Evolutionary conservation across 1,140 invertebrate species (phyloP).

Genomic region (Halictus rubicundus): DNA sequence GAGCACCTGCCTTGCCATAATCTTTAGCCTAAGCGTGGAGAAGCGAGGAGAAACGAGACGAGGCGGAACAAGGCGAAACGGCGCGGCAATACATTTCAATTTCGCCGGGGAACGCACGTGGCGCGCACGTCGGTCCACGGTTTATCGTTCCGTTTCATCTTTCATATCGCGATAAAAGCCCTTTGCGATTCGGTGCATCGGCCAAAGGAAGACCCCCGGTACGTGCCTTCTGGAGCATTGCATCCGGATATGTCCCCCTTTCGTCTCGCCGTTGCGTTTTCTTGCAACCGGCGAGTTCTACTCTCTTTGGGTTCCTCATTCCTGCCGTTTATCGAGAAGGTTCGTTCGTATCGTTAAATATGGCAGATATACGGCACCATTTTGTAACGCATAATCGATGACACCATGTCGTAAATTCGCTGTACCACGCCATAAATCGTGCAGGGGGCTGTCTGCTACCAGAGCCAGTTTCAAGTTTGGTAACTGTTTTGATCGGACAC

Average conservation of each 20-base stretch:
- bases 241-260: conserved; percentile 17
- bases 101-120: conserved; percentile 23
- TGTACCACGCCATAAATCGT: conserved; percentile 43
- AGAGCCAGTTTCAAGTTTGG: conserved; percentile 1
- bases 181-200: conserved; percentile 20
- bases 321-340: neutral
- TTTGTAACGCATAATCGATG: conserved; percentile 58
- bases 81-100: conserved; percentile 51
- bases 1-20: neutral
- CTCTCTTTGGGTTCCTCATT: too few species aligned
- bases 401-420: conserved; percentile 56
- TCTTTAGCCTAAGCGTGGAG: neutral
- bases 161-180: conserved; percentile 45
- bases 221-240: conserved; percentile 1
- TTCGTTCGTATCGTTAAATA: conserved; percentile 25
- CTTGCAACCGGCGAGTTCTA: neutral
- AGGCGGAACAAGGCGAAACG: conserved; percentile 2
- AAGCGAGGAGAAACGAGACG: neutral
- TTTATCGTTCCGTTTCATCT: conserved; percentile 58
- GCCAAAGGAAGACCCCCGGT: neutral
- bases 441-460: conserved; percentile 23
- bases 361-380: conserved; percentile 45
- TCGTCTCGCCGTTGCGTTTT: neutral
- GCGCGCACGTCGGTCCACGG: neutral
- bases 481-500: neutral